Conservation (phyloP, 2,888 invertebrate genomes). For the Gryllus longicercus region DNA sequence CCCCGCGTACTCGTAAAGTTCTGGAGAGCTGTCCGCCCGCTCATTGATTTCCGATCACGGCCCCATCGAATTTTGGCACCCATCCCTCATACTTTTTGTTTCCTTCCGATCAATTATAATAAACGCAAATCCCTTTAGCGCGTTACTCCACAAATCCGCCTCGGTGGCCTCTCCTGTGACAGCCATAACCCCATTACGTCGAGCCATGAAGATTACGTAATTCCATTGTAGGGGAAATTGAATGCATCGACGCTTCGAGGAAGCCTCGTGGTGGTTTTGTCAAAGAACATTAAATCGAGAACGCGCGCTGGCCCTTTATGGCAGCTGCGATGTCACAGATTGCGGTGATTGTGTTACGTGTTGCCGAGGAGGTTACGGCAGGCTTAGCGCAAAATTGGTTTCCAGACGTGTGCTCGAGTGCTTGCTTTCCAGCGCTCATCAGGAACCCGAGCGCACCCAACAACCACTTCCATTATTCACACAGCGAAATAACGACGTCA, state of each 20-base stretch:
- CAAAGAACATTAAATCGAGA: slow-evolving; percentile 17
- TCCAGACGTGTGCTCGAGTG: background rate
- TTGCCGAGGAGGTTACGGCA: background rate
- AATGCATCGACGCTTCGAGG: background rate
- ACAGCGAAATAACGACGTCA: too few species aligned
- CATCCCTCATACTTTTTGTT: background rate
- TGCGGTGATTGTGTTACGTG: slow-evolving; percentile 1
- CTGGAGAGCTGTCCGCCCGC: too few species aligned
- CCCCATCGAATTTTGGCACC: too few species aligned
- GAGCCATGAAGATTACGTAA: slow-evolving; percentile 1
- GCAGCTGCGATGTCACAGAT: slow-evolving; percentile 17
- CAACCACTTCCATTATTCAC: too few species aligned
- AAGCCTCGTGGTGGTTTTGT: background rate
- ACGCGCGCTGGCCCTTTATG: background rate
- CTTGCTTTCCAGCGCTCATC: too few species aligned
- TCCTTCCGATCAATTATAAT: background rate
- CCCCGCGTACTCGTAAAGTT: too few species aligned
- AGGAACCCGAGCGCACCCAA: too few species aligned
- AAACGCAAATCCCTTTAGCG: background rate
- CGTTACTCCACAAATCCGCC: background rate
- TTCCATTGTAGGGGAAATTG: background rate
- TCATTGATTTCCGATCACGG: too few species aligned
- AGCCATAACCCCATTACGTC: background rate
- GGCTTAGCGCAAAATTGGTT: background rate
- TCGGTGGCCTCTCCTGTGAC: background rate